Percentiles rank a stretch among this genome's conserved stretches.
These are phyloP conservation scores for Herminia tarsipennalis DNA, from an alignment of 2,888 invertebrate genomes.

Conservation along the genomic window DNA sequence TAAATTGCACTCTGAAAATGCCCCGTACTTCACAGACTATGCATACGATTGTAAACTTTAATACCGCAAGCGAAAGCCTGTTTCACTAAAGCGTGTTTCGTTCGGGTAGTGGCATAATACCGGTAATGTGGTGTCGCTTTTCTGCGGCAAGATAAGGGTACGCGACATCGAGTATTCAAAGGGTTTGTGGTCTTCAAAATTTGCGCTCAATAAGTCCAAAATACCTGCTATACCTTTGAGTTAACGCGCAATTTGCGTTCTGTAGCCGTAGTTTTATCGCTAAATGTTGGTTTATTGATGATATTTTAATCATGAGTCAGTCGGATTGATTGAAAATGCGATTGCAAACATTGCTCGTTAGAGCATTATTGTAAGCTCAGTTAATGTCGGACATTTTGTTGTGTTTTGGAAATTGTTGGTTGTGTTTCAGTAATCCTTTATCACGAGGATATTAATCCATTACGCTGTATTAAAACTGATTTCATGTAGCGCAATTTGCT, in stretches of 20 bases:
- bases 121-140: conserved; percentile 85
- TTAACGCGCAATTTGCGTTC: conserved; percentile 59
- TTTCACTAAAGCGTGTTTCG: conserved; percentile 58
- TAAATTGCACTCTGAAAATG: conserved; percentile 85
- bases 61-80: conserved; percentile 57
- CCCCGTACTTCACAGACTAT: conserved; percentile 66
- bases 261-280: conserved; percentile 44
- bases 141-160: conserved; percentile 85
- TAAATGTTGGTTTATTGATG: conserved; percentile 47
- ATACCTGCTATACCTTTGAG: conserved; percentile 71
- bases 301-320: conserved; percentile 58
- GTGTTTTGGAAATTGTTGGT: conserved; percentile 34
- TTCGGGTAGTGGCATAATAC: conserved; percentile 73
- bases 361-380: conserved; percentile 51
- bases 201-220: conserved; percentile 83
- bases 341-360: conserved; percentile 53
- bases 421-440: conserved; percentile 29
- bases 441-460: no score
- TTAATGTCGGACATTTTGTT: conserved; percentile 42
- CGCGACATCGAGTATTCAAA: conserved; percentile 86
- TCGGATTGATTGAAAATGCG: conserved; percentile 44
- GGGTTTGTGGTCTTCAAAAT: conserved; percentile 85
- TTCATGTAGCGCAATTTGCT: no score
- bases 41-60: conserved; percentile 72
- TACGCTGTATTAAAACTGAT: no score